phyloP scores from a whole-genome alignment of 2,888 invertebrate species.

The Hypercompe scribonia region DNA sequence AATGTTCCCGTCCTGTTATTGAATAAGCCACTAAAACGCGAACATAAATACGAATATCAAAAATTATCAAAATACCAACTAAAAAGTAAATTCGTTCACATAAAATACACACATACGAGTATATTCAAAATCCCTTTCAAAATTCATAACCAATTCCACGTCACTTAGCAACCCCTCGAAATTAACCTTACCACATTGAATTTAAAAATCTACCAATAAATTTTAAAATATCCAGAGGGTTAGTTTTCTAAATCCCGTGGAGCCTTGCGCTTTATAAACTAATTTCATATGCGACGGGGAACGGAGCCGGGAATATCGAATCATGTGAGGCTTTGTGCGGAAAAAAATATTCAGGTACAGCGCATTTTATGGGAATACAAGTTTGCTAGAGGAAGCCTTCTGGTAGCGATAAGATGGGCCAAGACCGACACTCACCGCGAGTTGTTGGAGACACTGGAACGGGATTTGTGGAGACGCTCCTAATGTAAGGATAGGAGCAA shows the following conservation, averaged over 20 bases:
- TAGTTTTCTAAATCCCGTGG: slow-evolving; percentile 40
- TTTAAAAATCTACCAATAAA: slow-evolving; percentile 44
- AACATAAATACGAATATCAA: too few relatives aligned
- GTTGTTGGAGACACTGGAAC: too few relatives aligned
- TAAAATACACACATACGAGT: neutral
- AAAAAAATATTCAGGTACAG: neutral
- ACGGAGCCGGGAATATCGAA: slow-evolving; percentile 22
- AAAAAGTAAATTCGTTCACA: neutral
- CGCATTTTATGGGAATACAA: neutral
- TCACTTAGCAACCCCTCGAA: slow-evolving; percentile 20
- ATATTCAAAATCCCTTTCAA: slow-evolving; percentile 5
- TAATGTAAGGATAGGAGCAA: too few relatives aligned
- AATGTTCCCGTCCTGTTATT: too few relatives aligned
- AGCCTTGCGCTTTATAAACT: slow-evolving; percentile 45
- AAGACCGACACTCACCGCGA: too few relatives aligned
- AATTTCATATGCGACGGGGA: slow-evolving; percentile 48
- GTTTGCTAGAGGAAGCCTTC: too few relatives aligned
- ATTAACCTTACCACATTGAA: slow-evolving; percentile 38
- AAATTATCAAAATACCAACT: too few relatives aligned
- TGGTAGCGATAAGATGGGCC: too few relatives aligned
- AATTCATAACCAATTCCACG: slow-evolving; percentile 5
- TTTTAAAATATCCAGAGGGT: slow-evolving; percentile 40
- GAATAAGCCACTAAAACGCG: too few relatives aligned
- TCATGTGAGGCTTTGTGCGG: slow-evolving; percentile 29
- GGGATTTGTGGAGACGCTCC: too few relatives aligned